phyloP scores from a whole-genome alignment of 2,113 vertebrate species.

The Lota lota region DNA sequence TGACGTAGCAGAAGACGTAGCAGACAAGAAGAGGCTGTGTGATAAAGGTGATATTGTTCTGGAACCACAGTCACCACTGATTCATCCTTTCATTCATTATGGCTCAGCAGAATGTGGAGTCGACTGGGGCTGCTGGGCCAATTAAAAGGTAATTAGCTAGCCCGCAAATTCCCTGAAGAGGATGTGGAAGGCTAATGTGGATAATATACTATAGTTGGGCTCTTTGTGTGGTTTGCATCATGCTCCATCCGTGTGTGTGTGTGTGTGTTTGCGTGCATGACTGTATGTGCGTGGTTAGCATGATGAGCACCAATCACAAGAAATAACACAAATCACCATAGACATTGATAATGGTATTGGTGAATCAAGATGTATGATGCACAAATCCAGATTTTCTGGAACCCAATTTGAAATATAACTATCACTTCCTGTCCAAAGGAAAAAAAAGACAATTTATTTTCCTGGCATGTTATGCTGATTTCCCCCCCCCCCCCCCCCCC shows the following conservation, averaged over 20 bases:
- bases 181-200: constrained; percentile 76
- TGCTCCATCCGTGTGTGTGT: constrained; percentile 5
- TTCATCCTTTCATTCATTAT: constrained; percentile 88
- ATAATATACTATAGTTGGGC: constrained; percentile 78
- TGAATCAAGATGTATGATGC: too few species aligned
- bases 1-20: too few species aligned
- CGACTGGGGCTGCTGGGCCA: constrained; percentile 64
- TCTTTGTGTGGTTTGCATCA: constrained; percentile 40
- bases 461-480: constrained; percentile 10
- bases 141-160: constrained; percentile 98
- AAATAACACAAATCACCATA: too few species aligned
- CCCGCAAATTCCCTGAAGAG: constrained; percentile 87
- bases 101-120: constrained; percentile 50
- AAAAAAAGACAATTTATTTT: constrained; percentile 22
- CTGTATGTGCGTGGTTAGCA: constrained; percentile 4
- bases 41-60: too few species aligned
- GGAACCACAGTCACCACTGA: neutral
- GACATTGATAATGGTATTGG: too few species aligned
- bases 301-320: neutral
- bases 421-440: neutral
- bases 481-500: too few species aligned
- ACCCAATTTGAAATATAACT: neutral
- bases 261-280: constrained; percentile 15
- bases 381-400: too few species aligned
- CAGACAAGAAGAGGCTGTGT: too few species aligned